Evolutionary conservation across 2,888 invertebrate genomes (phyloP), one percentile per base, ranked within the genome.

Genomic region (Epirrhoe tristata): DNA sequence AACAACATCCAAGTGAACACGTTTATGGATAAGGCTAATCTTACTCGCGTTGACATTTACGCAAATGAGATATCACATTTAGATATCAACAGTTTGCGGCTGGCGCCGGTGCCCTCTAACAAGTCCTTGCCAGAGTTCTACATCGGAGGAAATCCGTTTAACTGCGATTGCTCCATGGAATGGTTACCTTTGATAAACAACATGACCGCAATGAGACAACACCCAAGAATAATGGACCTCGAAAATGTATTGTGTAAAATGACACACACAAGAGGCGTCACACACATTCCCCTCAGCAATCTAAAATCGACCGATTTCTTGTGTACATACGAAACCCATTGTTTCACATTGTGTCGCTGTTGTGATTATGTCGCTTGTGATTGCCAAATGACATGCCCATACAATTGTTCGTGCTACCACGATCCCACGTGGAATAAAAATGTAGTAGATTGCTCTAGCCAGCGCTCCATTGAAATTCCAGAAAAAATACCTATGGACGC

Each of bases 321-420:
- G 72, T 98, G 98, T 87, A 96, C 96, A 66, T 98, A 98, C 88
- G 97, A 97, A 83, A 96, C 97, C 6, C 98, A 98, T 87, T 99
- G 99, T 89, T 98, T 98, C 81, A 97, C 98, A 36, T 94, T 98
- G 39, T 99, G 99, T 86, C 98, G 98, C 81, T 99, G 99, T 87
- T 99, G 99, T 87, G 98, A 98, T 85, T 98, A 97, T 86, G 98
- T 98, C 82, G 97, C 97, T 50, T 99, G 99, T 85, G 98, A 98
- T 90, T 99, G 99, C 91, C 98, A 98, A 93, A 98, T 98, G 97
- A 98, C 97, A 69, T 99, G 99, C 82, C 99, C 99, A 7, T 95
- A 95, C 79, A 98, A 98, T 85, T 99, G 99, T 90, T 96, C 97
- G 74, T 99, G 99, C 88, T 98, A 98, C 91, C 98, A 98, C 86